Conservation (phyloP, 1,140 invertebrate genomes). For the Drosophila neocordata region DNA sequence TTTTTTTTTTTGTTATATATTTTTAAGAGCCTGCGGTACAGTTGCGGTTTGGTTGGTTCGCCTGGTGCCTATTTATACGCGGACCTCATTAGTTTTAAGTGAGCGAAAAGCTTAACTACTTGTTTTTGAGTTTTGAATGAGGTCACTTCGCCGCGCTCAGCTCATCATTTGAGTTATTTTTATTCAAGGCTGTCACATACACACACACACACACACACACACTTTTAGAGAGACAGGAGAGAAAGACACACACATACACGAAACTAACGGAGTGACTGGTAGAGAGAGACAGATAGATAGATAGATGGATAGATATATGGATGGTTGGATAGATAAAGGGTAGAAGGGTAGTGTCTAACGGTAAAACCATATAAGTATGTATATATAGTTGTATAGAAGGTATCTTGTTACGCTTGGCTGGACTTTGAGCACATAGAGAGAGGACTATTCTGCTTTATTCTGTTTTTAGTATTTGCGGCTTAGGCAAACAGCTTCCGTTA, state of each 20-base stretch:
- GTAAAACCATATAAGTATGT: not conserved
- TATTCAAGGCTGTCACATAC: constrained; percentile 67
- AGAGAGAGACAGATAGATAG: constrained; percentile 15
- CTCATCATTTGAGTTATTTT: constrained; percentile 78
- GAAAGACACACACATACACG: not conserved
- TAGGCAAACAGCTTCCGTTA: constrained; percentile 79
- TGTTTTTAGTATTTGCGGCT: constrained; percentile 46
- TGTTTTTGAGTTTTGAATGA: constrained; percentile 80
- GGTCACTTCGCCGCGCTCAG: constrained; percentile 70
- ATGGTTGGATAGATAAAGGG: constrained; percentile 10
- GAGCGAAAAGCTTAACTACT: constrained; percentile 78
- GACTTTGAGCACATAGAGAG: constrained; percentile 22
- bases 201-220: constrained; percentile 7
- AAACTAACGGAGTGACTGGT: constrained; percentile 1
- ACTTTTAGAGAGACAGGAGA: constrained; percentile 32
- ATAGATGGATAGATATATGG: constrained; percentile 3
- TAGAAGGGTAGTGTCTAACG: constrained; percentile 30
- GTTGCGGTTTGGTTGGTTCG: constrained; percentile 31
- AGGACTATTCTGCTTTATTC: not conserved
- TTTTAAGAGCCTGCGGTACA: constrained; percentile 58
- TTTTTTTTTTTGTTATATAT: constrained; percentile 17
- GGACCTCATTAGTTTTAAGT: constrained; percentile 79
- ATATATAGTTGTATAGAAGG: not conserved
- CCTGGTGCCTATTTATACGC: constrained; percentile 70
- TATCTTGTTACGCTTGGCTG: constrained; percentile 51